These are phyloP conservation scores for Uloborus diversus DNA, from an alignment of 1,140 invertebrate species.

Conservation along the genomic window DNA sequence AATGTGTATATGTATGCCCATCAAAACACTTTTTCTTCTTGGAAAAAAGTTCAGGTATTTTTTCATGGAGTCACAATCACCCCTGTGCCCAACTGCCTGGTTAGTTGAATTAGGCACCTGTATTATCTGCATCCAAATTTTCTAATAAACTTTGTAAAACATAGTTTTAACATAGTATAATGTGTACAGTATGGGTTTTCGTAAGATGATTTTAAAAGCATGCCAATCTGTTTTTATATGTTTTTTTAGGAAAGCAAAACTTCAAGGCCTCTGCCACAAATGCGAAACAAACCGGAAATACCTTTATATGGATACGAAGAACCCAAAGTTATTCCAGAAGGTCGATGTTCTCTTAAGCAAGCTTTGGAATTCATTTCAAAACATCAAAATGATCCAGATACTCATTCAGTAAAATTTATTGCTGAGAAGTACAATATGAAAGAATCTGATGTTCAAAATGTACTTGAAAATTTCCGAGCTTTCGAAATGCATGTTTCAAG, in stretches of 20 bases:
- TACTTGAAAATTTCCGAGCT: constrained; percentile 16
- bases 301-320: constrained; percentile 65
- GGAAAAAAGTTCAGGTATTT: no score
- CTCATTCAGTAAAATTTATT: constrained; percentile 70
- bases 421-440: constrained; percentile 72
- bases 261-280: constrained; percentile 40
- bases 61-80: no score
- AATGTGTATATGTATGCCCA: no score
- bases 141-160: no score
- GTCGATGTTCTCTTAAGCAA: constrained; percentile 65
- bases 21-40: no score
- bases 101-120: no score
- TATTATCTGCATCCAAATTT: no score
- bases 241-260: neutral
- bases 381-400: constrained; percentile 71
- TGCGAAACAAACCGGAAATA: constrained; percentile 62
- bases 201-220: no score
- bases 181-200: no score
- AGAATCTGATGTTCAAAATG: constrained; percentile 18
- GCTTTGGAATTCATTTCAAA: constrained; percentile 71
- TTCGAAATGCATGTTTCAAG: constrained; percentile 22
- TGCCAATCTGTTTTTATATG: no score
- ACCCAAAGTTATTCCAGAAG: constrained; percentile 61
- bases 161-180: no score
- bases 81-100: no score